A percentile compares a stretch with the other conserved stretches of the same genome.
Conservation (phyloP, 2,797 vertebrate species). For the Salarias fasciatus region DNA sequence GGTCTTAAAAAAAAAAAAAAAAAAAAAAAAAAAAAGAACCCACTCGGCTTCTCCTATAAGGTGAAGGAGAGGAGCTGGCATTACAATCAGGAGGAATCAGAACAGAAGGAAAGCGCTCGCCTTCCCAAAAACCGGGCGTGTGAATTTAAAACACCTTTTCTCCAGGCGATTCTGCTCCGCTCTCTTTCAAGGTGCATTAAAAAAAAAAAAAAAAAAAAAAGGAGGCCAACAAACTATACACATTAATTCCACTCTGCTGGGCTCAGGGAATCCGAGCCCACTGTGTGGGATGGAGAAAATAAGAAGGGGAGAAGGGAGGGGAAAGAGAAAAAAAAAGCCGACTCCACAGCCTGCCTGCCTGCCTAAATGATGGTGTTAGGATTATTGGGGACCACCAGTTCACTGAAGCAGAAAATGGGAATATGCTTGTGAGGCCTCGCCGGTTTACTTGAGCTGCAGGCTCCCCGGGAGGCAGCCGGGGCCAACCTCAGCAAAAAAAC, state of each 20-base stretch:
- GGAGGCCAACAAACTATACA: conserved; percentile 49
- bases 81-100: conserved; percentile 45
- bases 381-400: conserved; percentile 84
- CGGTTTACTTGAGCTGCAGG: conserved; percentile 72
- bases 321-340: conserved; percentile 57
- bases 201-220: conserved; percentile 38
- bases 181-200: conserved; percentile 54
- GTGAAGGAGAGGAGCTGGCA: conserved; percentile 7
- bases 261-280: conserved; percentile 66
- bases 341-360: conserved; percentile 69
- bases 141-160: conserved; percentile 62
- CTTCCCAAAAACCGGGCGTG: conserved; percentile 9
- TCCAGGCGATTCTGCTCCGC: conserved; percentile 38
- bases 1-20: conserved; percentile 12
- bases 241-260: conserved; percentile 74
- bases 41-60: conserved; percentile 27
- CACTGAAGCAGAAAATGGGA: conserved; percentile 87
- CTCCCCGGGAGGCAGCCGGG: conserved; percentile 62
- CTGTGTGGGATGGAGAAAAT: conserved; percentile 66
- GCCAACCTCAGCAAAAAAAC: conserved; percentile 64
- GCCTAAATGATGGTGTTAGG: conserved; percentile 85
- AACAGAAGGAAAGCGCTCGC: conserved; percentile 29
- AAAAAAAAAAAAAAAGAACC: conserved; percentile 15
- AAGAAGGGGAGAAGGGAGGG: conserved; percentile 16
- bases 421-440: conserved; percentile 76